phyloP scores from a whole-genome alignment of 1,140 invertebrate genomes.

The Drosophila paulistorum region DNA sequence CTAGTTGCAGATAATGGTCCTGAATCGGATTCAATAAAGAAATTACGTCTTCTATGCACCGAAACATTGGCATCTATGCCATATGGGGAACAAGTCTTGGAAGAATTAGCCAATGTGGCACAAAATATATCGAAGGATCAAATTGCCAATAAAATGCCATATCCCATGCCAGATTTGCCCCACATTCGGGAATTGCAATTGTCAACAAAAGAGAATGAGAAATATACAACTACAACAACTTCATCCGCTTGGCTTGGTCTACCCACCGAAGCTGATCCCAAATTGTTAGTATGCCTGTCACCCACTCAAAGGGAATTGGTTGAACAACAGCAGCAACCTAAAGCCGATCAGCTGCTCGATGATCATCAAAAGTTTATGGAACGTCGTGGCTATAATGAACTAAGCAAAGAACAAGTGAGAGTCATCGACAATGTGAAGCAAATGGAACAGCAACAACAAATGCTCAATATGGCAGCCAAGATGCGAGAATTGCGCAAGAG shows the following conservation, averaged over 20 bases:
- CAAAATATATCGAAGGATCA: constrained; percentile 83
- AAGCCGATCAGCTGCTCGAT: constrained; percentile 86
- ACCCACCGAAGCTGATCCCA: constrained; percentile 85
- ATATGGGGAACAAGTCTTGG: constrained; percentile 86
- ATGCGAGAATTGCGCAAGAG: constrained; percentile 82
- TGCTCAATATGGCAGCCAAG: constrained; percentile 71
- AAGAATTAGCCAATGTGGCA: constrained; percentile 87
- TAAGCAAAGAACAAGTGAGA: constrained; percentile 66
- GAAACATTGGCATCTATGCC: constrained; percentile 86
- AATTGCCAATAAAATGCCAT: constrained; percentile 57
- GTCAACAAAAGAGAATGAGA: constrained; percentile 12
- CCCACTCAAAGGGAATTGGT: constrained; percentile 87
- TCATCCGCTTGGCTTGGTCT: constrained; percentile 84
- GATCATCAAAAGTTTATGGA: constrained; percentile 88
- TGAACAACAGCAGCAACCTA: constrained; percentile 54
- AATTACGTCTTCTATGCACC: constrained; percentile 85
- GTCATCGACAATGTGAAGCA: constrained; percentile 57
- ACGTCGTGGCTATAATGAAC: constrained; percentile 85
- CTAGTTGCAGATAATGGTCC: constrained; percentile 39
- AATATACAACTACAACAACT: constrained; percentile 6
- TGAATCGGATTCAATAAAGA: constrained; percentile 70
- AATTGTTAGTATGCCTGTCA: constrained; percentile 87
- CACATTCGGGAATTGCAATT: constrained; percentile 68
- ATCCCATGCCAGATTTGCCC: constrained; percentile 70
- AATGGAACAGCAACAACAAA: constrained; percentile 66